phyloP scores from a whole-genome alignment of 2,113 vertebrate genomes.

The Megaceryle torquata region DNA sequence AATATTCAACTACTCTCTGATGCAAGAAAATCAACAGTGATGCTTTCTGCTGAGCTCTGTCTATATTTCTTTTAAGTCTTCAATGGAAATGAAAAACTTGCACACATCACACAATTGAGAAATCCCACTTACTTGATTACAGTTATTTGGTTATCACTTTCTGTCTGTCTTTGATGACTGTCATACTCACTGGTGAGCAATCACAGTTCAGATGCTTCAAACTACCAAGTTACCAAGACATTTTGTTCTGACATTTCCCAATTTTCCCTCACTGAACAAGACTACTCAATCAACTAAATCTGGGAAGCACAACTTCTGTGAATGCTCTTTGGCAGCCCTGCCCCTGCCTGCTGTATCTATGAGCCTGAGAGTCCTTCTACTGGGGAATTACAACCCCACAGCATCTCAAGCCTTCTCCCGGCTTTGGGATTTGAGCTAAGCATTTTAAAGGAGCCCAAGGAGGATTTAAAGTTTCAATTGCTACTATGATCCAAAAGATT shows the following conservation, averaged over 20 bases:
- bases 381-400: neutral
- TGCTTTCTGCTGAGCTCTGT: neutral
- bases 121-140: neutral
- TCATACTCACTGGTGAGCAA: neutral
- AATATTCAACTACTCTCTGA: neutral
- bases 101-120: neutral
- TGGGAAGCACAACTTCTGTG: neutral
- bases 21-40: neutral
- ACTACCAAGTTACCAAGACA: neutral
- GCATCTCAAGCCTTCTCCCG: neutral
- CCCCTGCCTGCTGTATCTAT: neutral
- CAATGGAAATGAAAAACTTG: neutral
- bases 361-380: neutral
- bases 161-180: neutral
- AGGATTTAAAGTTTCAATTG: neutral
- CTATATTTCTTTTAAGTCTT: neutral
- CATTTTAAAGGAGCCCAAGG: neutral
- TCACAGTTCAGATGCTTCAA: neutral
- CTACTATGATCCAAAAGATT: neutral
- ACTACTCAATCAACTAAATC: neutral
- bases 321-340: neutral
- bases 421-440: neutral
- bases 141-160: neutral
- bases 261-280: neutral
- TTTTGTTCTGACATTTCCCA: neutral